Base-by-base conservation (phyloP, 2,888 invertebrate species). In the Desoria tigrina region DNA sequence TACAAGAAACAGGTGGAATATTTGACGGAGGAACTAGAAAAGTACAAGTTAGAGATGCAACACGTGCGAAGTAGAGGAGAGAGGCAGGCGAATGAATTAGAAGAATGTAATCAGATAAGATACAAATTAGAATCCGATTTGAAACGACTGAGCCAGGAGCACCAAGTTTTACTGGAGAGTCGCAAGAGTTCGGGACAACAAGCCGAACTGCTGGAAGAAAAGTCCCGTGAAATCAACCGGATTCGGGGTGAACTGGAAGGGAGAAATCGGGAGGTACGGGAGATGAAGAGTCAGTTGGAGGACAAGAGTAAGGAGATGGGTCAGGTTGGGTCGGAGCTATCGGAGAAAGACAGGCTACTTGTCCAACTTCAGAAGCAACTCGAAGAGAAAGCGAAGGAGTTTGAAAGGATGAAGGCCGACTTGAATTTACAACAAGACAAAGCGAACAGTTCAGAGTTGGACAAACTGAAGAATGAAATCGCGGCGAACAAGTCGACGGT, bases 381-480 rank as follows among this genome's bases (percentile, higher is more conserved):
- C n/a, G 67, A 54, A 27, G 63, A 73, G 60, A 62, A 71, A 56
- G 68, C 73, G 87, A 77, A 84, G 86, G 76, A 86, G 88, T 76
- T 82, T 72, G 93, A 93, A 82, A 87, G 91, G 63, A 92, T 93
- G 80, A n/a, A n/a, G n/a, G n/a, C n/a, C n/a, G n/a, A 85, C 92
- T 32, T 32, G 11, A 32, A 32, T 7, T 32, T 11, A 32, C 32
- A 32, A 74, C 83, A 92, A 63, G 86, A 91, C 74, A 92, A 93
- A 76, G 32, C 4, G 11, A 32, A n/a, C n/a, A n/a, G n/a, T n/a
- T n/a, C 32, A 32, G 90, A 92, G 79, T 83, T 92, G 61, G 93
- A 93, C 26, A 57, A 63, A 51, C 39, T 58, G 2, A 57, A 63
- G 39, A 37, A 50, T 18, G 57, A 63, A 21, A 55, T 62, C 27